Evolutionary conservation across 2,113 vertebrate genomes (phyloP).

Genomic region (Plecturocebus donacophilus): DNA sequence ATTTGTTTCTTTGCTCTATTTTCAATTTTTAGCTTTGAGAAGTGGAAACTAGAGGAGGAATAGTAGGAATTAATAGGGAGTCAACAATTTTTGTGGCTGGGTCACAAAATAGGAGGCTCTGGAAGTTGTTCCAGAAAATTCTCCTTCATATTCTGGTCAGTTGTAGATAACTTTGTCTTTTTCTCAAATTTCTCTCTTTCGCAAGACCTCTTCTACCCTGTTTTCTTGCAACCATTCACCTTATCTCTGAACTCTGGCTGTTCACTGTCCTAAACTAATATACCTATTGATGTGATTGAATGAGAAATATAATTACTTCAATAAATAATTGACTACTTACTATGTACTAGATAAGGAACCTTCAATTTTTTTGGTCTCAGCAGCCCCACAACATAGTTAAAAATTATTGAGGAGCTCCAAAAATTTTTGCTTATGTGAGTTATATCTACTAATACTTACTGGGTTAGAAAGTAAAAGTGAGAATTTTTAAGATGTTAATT

Average conservation of each 20-base stretch:
- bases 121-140: neutral
- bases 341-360: neutral
- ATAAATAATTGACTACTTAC: neutral
- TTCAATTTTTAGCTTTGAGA: neutral
- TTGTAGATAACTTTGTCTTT: neutral
- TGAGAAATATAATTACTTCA: neutral
- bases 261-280: neutral
- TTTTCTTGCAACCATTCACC: neutral
- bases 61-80: neutral
- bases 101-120: neutral
- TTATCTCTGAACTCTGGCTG: neutral
- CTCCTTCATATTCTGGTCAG: neutral
- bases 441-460: neutral
- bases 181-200: neutral
- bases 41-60: neutral
- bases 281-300: neutral
- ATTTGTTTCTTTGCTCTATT: neutral
- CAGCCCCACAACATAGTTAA: neutral
- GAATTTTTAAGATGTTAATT: neutral
- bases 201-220: neutral
- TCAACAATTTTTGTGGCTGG: neutral
- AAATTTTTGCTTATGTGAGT: neutral
- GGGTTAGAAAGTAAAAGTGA: conserved; percentile 14
- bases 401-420: neutral
- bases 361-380: neutral